Evolutionary conservation across 2,113 vertebrate genomes (phyloP), one percentile per base, ranked within the genome.

Genomic region (Perca schrenkii): DNA sequence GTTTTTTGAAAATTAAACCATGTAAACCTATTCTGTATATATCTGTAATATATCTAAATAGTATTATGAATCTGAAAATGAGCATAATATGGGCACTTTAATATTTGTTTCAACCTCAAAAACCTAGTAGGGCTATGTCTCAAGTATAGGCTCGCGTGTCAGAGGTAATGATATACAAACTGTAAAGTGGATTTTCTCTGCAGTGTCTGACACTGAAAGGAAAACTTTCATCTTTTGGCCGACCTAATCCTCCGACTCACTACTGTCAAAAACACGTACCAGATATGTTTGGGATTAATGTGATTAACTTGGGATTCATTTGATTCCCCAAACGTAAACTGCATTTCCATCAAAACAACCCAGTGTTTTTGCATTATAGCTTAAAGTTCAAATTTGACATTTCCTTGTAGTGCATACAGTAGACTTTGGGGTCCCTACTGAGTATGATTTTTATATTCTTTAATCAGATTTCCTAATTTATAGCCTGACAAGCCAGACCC

Each of bases 301-400:
- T 57, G 67, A 81, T 87, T 80, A 77, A 60, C 54, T 43, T 49
- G 17, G 63, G 60, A 82, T 82, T 88, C 50, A 34, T 61, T 78
- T 79, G 25, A 58, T 22, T 0, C 31, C 71, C 62, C 31, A 62
- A 80, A 62, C 8, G 6, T 17, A 64, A 40, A 46, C 67, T 54
- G 57, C 73, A 31, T 66, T 10, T 36, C 36, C 3, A 34, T 46
- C 31, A 46, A 46, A 78, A 4, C 34, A 40, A 64, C 22, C 4
- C 3, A 21, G 43, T n/a, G 3, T 17, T 50, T 62, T 25, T 60
- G 52, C 57, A 60, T 86, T 21, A 28, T 31, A 31, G 68, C 69
- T 54, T 3, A 14, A 7, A 17, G 15, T 19, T 68, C 28, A 68
- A 13, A 52, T n/a, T 14, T 17, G 36, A 40, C 36, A 40, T 40